Evolutionary conservation across 2,888 invertebrate genomes (phyloP).

Genomic region (Fragum sueziense): DNA sequence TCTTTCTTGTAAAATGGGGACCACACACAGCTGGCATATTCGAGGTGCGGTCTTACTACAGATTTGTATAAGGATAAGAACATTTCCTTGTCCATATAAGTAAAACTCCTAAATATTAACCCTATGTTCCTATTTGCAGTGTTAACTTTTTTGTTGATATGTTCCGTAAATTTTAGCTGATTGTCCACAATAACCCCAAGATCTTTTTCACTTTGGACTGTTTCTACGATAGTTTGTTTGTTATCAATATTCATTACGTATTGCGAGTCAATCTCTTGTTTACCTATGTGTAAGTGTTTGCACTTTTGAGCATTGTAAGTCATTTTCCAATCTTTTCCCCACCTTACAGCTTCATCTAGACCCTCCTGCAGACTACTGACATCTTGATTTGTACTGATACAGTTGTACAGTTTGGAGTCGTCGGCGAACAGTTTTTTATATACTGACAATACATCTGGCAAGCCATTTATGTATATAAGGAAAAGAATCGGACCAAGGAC

Average conservation of each 20-base stretch:
- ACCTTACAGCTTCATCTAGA: background rate
- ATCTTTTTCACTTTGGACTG: no score
- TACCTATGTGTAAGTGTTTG: conserved; percentile 1
- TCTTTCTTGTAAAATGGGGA: background rate
- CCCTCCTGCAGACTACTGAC: background rate
- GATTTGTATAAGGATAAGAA: background rate
- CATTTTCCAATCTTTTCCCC: background rate
- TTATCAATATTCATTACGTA: background rate
- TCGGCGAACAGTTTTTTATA: background rate
- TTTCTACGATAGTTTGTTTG: background rate
- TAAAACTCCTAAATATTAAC: background rate
- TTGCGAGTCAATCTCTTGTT: background rate
- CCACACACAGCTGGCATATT: background rate
- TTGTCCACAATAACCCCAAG: background rate
- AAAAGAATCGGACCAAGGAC: background rate
- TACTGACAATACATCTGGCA: no score
- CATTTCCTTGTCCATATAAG: conserved; percentile 2
- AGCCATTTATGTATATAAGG: background rate
- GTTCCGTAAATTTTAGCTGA: background rate
- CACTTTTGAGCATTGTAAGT: no score
- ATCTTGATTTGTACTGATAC: background rate
- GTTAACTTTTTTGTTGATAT: background rate
- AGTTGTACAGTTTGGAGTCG: background rate
- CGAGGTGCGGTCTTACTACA: background rate
- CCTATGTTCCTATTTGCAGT: background rate